Base-by-base conservation (phyloP, 2,888 invertebrate genomes). In the Dromius quadrimaculatus region DNA sequence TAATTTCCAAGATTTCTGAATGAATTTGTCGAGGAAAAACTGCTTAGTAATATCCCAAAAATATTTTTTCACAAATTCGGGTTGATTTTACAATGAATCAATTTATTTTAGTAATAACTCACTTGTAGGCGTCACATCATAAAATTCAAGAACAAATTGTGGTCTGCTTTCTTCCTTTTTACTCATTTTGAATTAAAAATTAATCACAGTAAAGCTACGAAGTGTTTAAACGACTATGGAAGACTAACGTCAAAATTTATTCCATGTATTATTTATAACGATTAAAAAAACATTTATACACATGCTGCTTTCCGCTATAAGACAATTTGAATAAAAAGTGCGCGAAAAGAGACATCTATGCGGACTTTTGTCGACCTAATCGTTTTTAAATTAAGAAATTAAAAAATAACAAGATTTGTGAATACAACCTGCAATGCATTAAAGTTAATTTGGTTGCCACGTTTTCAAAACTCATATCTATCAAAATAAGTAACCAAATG, bases 41-140 rank as follows among this genome's bases (percentile, higher is more conserved):
- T 41, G 41, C 41, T 41, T 41, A 41, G 41, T 41, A 41, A 41
- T 41, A 41, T 6, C 13, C n/a, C n/a, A n/a, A n/a, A n/a, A n/a
- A n/a, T n/a, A n/a, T n/a, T n/a, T n/a, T n/a, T 1, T 3, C 38
- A 11, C 13, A 38, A 38, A n/a, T 34, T 6, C n/a, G 36, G 11
- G 11, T 36, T 2, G 6, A 36, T 36, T n/a, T n/a, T 36, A 36
- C n/a, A 36, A 36, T 2, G 3, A 15, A 41, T 15, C 4, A 41
- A 41, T 41, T 1, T 36, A n/a, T 2, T 15, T 15, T 15, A 15
- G 8, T 41, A 6, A 41, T 15, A 41, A 41, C 41, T 41, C 15
- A 41, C 41, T 15, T 15, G 41, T 15, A 5, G 41, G 41, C 2
- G 41, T 41, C 3, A 15, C 15, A 15, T 41, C 41, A 11, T 41